Evolutionary conservation across 2,888 invertebrate genomes (phyloP).

Genomic region (Drosophila picticornis): DNA sequence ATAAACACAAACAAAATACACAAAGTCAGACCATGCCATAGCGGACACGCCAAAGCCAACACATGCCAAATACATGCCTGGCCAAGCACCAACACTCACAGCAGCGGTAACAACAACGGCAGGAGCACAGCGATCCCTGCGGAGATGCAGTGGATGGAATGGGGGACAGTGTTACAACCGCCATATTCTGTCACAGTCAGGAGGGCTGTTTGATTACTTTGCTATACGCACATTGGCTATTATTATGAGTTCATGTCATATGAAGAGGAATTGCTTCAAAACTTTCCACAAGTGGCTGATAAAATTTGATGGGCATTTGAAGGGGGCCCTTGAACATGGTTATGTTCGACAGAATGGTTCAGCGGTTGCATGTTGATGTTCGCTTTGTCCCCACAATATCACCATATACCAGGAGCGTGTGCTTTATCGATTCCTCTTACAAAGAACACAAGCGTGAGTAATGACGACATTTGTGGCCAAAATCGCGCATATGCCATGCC

Average conservation of each 20-base stretch:
- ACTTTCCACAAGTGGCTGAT: constrained; percentile 78
- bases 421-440: constrained; percentile 63
- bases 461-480: constrained; percentile 57
- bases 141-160: not conserved
- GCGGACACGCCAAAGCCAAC: constrained; percentile 66
- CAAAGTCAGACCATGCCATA: constrained; percentile 54
- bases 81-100: constrained; percentile 27
- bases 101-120: constrained; percentile 13
- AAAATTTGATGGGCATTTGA: constrained; percentile 66
- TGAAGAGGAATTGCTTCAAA: constrained; percentile 61
- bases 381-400: constrained; percentile 34
- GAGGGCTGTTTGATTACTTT: constrained; percentile 63
- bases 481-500: constrained; percentile 65
- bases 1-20: constrained; percentile 64
- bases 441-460: constrained; percentile 35
- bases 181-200: constrained; percentile 30
- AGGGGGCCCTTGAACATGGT: constrained; percentile 28
- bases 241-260: constrained; percentile 48
- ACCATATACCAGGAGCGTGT: constrained; percentile 22
- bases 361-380: constrained; percentile 45
- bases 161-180: not conserved
- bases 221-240: constrained; percentile 54
- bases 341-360: constrained; percentile 13
- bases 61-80: constrained; percentile 51
- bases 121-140: constrained; percentile 15